phyloP scores from a whole-genome alignment of 2,888 invertebrate genomes.

The Sarcophaga caerulescens region DNA sequence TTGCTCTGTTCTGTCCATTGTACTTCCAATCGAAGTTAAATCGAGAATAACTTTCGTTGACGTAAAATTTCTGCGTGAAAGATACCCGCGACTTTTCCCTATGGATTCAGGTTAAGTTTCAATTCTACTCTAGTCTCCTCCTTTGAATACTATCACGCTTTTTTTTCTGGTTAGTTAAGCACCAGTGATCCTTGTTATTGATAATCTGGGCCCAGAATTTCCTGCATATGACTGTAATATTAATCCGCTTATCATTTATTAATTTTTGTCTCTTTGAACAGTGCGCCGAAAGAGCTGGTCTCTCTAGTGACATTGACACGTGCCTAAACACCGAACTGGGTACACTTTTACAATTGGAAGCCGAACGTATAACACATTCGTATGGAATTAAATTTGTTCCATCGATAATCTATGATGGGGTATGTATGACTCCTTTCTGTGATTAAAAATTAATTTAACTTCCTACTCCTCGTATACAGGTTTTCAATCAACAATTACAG shows the following conservation, averaged over 20 bases:
- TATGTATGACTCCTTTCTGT: slow-evolving; percentile 73
- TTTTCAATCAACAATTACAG: slow-evolving; percentile 81
- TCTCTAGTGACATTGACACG: slow-evolving; percentile 78
- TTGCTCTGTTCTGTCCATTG: no score
- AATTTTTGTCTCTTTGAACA: slow-evolving; percentile 65
- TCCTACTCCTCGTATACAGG: slow-evolving; percentile 72
- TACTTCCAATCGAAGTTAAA: no score
- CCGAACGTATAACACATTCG: slow-evolving; percentile 81
- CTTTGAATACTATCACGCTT: no score
- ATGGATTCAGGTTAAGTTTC: no score
- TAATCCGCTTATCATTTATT: background rate
- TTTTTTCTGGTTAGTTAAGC: no score
- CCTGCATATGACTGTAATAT: no score
- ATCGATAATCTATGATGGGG: slow-evolving; percentile 82
- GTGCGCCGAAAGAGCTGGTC: slow-evolving; percentile 81
- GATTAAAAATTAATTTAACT: background rate
- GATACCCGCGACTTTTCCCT: no score
- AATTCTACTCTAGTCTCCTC: no score
- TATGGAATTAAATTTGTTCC: slow-evolving; percentile 82
- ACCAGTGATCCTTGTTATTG: no score
- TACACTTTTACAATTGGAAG: slow-evolving; percentile 81
- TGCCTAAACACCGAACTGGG: slow-evolving; percentile 81
- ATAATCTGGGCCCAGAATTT: no score
- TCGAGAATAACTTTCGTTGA: no score
- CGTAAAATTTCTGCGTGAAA: no score